These are phyloP conservation scores for Drosophila cognata DNA, from an alignment of 2,888 invertebrate species.

Conservation along the genomic window DNA sequence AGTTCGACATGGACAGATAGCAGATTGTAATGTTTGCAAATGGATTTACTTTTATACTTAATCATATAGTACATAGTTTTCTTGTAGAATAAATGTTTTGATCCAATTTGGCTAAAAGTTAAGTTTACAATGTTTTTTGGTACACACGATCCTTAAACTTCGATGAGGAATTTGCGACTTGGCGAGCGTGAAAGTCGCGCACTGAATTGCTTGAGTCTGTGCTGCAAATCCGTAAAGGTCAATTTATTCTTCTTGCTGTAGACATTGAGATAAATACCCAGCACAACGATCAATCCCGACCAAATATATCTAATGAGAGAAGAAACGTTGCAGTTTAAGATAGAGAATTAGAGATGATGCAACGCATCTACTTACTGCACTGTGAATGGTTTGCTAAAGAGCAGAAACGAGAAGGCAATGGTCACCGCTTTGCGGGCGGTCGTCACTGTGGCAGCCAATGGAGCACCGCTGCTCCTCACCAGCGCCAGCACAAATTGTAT, in stretches of 20 bases:
- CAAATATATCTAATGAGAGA: constrained; percentile 90
- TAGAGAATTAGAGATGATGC: not conserved
- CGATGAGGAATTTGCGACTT: constrained; percentile 80
- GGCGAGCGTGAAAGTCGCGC: constrained; percentile 63
- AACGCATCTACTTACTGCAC: constrained; percentile 89
- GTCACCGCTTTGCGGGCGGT: constrained; percentile 96
- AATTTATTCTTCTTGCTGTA: constrained; percentile 90
- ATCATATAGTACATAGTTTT: constrained; percentile 50
- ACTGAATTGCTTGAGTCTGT: constrained; percentile 56
- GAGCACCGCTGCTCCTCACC: constrained; percentile 95
- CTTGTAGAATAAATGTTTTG: constrained; percentile 37
- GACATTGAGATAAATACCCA: constrained; percentile 97
- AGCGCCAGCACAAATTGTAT: constrained; percentile 96
- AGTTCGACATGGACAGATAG: constrained; percentile 81
- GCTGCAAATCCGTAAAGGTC: constrained; percentile 77
- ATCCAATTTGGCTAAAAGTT: constrained; percentile 55
- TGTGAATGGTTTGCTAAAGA: constrained; percentile 97
- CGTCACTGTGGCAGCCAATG: constrained; percentile 96
- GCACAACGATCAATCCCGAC: constrained; percentile 94
- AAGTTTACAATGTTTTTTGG: constrained; percentile 43
- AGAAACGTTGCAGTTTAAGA: constrained; percentile 3
- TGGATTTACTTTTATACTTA: constrained; percentile 42
- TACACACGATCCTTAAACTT: constrained; percentile 69
- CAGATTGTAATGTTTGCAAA: constrained; percentile 6
- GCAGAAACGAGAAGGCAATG: constrained; percentile 95